Evolutionary conservation across 2,888 invertebrate species (phyloP).

Genomic region (Agapostemon virescens): DNA sequence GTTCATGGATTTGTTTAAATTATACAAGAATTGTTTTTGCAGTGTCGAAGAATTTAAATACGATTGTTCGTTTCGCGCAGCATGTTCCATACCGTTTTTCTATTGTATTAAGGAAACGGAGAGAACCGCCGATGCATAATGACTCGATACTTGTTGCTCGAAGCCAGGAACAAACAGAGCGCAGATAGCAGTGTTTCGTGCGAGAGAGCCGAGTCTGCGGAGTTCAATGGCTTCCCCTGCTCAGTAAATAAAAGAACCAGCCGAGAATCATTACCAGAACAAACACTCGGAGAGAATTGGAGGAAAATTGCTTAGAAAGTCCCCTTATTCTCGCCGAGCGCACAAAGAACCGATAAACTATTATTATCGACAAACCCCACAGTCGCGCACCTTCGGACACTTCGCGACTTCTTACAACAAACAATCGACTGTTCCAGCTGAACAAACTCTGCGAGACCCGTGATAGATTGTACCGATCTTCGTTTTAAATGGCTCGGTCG

Average conservation of each 20-base stretch:
- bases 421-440: not conserved
- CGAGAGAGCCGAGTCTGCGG: not conserved
- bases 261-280: slow-evolving; percentile 13
- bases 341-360: slow-evolving; percentile 1
- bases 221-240: not conserved
- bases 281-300: slow-evolving; percentile 4
- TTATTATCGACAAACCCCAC: not conserved
- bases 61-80: not conserved
- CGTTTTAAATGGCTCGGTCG: not conserved
- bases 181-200: slow-evolving; percentile 6
- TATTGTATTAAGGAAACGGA: not conserved
- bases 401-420: not conserved
- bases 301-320: slow-evolving; percentile 17
- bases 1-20: not conserved
- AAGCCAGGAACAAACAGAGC: not conserved
- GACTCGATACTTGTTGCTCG: slow-evolving; percentile 15
- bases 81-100: not conserved
- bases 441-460: not conserved
- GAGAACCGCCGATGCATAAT: not conserved
- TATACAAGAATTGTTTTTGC: not conserved
- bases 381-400: slow-evolving; percentile 2
- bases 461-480: not conserved
- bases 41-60: not conserved
- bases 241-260: slow-evolving; percentile 13
- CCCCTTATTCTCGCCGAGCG: not conserved